These are phyloP conservation scores for Luperina nickerlii DNA, from an alignment of 2,888 invertebrate genomes.

Conservation along the genomic window DNA sequence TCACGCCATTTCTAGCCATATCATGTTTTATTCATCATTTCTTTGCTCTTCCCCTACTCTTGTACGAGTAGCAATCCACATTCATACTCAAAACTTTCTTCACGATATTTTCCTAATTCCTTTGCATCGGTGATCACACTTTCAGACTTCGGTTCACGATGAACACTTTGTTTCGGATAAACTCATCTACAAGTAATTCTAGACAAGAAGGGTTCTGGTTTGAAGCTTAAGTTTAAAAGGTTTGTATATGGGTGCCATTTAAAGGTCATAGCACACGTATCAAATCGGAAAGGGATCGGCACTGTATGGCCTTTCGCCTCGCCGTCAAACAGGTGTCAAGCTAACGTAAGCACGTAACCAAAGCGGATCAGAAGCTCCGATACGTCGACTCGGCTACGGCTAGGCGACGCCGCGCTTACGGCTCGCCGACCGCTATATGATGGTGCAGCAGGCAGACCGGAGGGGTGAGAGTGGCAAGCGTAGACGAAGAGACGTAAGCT, in stretches of 20 bases:
- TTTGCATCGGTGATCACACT: not conserved
- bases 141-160: not conserved
- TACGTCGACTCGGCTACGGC: no score
- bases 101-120: not conserved
- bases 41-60: not conserved
- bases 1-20: not conserved
- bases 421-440: no score
- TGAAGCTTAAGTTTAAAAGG: not conserved
- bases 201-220: slow-evolving; percentile 1
- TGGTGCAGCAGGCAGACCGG: no score
- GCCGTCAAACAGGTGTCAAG: no score
- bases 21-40: not conserved
- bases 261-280: no score
- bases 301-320: no score
- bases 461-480: no score
- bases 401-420: no score
- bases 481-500: no score
- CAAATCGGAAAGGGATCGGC: no score
- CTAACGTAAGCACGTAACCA: no score
- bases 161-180: not conserved
- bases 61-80: not conserved
- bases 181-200: not conserved
- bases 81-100: not conserved
- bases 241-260: not conserved
- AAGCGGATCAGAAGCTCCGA: no score